These are phyloP conservation scores for Orussus abietinus DNA, from an alignment of 1,140 invertebrate genomes.

Conservation along the genomic window DNA sequence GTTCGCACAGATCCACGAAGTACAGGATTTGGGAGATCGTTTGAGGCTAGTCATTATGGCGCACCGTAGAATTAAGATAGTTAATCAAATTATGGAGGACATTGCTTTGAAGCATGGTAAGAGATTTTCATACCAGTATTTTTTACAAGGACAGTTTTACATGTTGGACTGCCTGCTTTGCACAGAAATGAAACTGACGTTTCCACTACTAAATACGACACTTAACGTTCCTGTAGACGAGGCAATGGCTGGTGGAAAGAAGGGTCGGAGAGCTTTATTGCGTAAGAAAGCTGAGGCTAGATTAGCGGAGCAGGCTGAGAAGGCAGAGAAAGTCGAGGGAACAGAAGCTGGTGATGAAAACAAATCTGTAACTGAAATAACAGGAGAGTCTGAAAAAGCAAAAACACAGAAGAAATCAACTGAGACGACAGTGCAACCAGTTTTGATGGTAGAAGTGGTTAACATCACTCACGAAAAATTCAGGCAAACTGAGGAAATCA, in stretches of 20 bases:
- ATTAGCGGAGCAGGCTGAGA: conserved; percentile 13
- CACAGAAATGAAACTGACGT: conserved; percentile 55
- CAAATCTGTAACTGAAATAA: conserved; percentile 4
- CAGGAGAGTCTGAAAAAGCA: conserved; percentile 20
- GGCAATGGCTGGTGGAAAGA: conserved; percentile 28
- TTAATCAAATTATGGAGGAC: conserved; percentile 72
- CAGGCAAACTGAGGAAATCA: conserved; percentile 90
- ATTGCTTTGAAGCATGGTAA: conserved; percentile 52
- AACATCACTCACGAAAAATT: conserved; percentile 90
- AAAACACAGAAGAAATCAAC: conserved; percentile 57
- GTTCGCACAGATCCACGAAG: conserved; percentile 97
- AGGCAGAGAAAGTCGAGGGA: conserved; percentile 23
- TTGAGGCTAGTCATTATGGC: conserved; percentile 91
- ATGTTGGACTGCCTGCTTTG: conserved; percentile 20
- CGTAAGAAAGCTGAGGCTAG: conserved; percentile 30
- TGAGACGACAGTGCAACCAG: conserved; percentile 48
- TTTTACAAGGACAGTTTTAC: conserved; percentile 10
- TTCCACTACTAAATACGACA: conserved; percentile 65
- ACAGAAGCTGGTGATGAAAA: neutral
- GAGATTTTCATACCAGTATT: conserved; percentile 4
- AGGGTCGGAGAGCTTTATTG: conserved; percentile 30
- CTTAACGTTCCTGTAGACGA: conserved; percentile 59
- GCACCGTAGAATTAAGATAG: conserved; percentile 81
- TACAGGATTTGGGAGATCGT: conserved; percentile 92
- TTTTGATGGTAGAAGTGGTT: conserved; percentile 94